phyloP scores from a whole-genome alignment of 2,888 invertebrate species.

The Cactoblastis cactorum region DNA sequence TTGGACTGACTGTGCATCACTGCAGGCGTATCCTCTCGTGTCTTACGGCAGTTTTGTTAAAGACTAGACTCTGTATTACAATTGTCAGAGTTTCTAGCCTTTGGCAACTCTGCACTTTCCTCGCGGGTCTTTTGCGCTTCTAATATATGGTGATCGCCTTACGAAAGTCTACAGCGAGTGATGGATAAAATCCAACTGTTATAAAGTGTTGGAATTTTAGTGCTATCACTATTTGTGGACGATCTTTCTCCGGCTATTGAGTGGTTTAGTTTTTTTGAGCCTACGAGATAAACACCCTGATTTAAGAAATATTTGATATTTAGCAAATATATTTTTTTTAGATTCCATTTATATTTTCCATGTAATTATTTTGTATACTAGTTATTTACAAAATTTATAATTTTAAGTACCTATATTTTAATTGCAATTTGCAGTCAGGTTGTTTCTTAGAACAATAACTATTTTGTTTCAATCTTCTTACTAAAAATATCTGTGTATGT shows the following conservation, averaged over 20 bases:
- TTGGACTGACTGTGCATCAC: conserved; percentile 24
- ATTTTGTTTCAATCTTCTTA: no score
- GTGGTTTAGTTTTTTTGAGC: conserved; percentile 30
- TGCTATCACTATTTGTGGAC: conserved; percentile 73
- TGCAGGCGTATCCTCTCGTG: conserved; percentile 30
- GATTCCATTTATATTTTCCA: background rate
- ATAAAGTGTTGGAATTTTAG: conserved; percentile 67
- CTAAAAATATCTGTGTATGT: no score
- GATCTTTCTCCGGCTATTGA: conserved; percentile 49
- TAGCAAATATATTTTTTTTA: no score
- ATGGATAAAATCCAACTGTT: conserved; percentile 75
- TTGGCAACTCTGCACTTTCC: conserved; percentile 51
- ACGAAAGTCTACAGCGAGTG: conserved; percentile 62
- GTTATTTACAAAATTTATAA: no score
- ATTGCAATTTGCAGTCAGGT: no score
- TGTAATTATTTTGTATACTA: no score
- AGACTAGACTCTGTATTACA: conserved; percentile 55
- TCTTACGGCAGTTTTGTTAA: conserved; percentile 49
- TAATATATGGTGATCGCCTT: conserved; percentile 37
- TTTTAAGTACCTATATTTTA: no score
- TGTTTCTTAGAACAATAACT: no score
- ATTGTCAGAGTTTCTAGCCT: conserved; percentile 50
- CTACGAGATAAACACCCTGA: conserved; percentile 25
- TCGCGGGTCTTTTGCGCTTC: conserved; percentile 44
- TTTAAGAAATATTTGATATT: no score